Evolutionary conservation across 2,797 vertebrate genomes (phyloP).

Genomic region (Lycodopsis pacificus): DNA sequence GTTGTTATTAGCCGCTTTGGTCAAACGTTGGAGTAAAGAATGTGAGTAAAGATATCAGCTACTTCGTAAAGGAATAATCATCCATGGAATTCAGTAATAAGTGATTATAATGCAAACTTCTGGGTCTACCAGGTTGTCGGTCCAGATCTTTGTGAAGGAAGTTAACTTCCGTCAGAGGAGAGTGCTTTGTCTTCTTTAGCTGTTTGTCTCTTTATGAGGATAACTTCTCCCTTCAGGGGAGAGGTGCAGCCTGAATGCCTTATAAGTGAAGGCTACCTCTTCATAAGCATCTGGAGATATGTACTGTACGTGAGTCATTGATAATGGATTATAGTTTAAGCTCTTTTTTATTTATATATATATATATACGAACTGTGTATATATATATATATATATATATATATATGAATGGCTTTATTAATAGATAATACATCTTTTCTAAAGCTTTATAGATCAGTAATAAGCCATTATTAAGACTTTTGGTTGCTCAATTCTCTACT

Average conservation of each 20-base stretch:
- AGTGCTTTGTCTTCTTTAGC: slow-evolving; percentile 8
- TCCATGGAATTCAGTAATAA: not conserved
- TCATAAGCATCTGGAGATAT: not conserved
- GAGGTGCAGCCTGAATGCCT: slow-evolving; percentile 28
- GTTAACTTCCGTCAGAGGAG: not conserved
- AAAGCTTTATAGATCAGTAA: not conserved
- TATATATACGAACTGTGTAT: too few species aligned
- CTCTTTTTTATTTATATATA: not conserved
- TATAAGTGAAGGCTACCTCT: slow-evolving; percentile 28
- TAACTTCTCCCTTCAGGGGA: slow-evolving; percentile 45
- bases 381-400: not conserved
- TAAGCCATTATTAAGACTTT: not conserved
- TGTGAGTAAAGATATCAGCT: too few species aligned
- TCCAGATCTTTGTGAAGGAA: not conserved
- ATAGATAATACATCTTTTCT: not conserved
- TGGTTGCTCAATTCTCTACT: not conserved
- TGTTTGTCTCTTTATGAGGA: slow-evolving; percentile 23
- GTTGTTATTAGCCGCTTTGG: too few species aligned
- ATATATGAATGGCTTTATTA: not conserved
- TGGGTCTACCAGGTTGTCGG: not conserved
- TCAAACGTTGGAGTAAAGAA: too few species aligned
- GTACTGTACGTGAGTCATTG: not conserved
- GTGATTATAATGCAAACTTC: not conserved
- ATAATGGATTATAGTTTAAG: not conserved
- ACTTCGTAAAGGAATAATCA: too few species aligned